Evolutionary conservation across 1,140 invertebrate genomes (phyloP).

Genomic region (Nasonia giraulti): DNA sequence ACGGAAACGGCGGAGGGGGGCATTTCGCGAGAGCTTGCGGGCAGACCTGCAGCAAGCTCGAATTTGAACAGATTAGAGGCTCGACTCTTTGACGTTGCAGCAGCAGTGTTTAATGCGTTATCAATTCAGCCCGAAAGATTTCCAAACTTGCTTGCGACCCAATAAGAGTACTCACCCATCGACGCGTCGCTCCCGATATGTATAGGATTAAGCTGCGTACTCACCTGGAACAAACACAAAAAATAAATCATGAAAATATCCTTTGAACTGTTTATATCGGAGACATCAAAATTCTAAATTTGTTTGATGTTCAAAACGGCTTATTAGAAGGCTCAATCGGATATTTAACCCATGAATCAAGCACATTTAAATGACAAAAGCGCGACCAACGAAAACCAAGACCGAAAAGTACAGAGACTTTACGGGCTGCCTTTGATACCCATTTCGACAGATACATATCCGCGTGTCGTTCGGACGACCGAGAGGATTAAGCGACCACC

Average conservation of each 20-base stretch:
- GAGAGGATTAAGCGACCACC: conserved; percentile 60
- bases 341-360: background rate
- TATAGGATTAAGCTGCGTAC: background rate
- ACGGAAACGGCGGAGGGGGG: conserved; percentile 54
- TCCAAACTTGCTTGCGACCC: background rate
- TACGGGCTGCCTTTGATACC: conserved; percentile 35
- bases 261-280: too few species aligned
- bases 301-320: too few species aligned
- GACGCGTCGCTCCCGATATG: background rate
- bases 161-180: background rate
- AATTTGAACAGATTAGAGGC: conserved; percentile 16
- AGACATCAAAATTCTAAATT: too few species aligned
- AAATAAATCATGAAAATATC: background rate
- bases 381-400: background rate
- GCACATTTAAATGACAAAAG: conserved; percentile 1
- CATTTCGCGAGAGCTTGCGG: conserved; percentile 58
- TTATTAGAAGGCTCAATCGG: background rate
- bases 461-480: conserved; percentile 60
- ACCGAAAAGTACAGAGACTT: background rate
- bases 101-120: conserved; percentile 19
- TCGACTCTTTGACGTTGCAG: background rate
- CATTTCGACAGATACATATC: conserved; percentile 62
- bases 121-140: background rate
- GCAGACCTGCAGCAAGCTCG: background rate
- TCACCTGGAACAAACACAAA: background rate